Base-by-base conservation (phyloP, 1,140 invertebrate species). In the Sycophaga agraensis region DNA sequence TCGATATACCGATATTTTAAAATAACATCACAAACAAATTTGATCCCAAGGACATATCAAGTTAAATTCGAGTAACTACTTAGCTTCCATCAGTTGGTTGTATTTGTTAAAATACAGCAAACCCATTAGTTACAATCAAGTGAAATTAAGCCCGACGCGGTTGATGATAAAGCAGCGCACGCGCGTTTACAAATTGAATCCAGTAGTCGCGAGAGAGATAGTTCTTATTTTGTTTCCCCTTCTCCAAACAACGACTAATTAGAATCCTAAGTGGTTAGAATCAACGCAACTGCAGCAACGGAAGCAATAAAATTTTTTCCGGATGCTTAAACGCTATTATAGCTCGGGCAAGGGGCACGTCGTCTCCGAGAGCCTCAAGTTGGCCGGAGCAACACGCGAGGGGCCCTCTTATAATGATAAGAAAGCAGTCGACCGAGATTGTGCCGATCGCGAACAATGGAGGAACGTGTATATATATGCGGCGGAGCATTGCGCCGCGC, bases 261-360 rank as follows among this genome's bases (percentile, higher is more conserved):
- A 24, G 14, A 45, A 35, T 16, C 28, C 17, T 28, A 59, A 28
- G 19, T 19, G 16, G 16, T 49, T 19, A 37, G n/a, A 7, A 16
- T 2, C 24, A 5, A 21, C 11, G 28, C 26, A 5, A 26, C 14
- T 34, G n/a, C 4, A 35, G 22, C 19, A 24, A 16, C 31, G 49
- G 50, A 37, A 46, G 22, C 3, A 28, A 46, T 46, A 54, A 54
- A 60, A 53, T 49, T 53, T 45, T 59, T n/a, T n/a, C n/a, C n/a
- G n/a, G n/a, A n/a, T n/a, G n/a, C n/a, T n/a, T n/a, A n/a, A n/a
- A n/a, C n/a, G n/a, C n/a, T n/a, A n/a, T n/a, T n/a, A 31, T 59
- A 16, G 9, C 45, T 26, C 21, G n/a, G n/a, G n/a, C 26, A 46
- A 16, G 46, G 14, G 31, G 9, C n/a, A 35, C 26, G 42, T 48